Base-by-base conservation (phyloP, 2,797 vertebrate species). In the Pantherophis vulpinus region DNA sequence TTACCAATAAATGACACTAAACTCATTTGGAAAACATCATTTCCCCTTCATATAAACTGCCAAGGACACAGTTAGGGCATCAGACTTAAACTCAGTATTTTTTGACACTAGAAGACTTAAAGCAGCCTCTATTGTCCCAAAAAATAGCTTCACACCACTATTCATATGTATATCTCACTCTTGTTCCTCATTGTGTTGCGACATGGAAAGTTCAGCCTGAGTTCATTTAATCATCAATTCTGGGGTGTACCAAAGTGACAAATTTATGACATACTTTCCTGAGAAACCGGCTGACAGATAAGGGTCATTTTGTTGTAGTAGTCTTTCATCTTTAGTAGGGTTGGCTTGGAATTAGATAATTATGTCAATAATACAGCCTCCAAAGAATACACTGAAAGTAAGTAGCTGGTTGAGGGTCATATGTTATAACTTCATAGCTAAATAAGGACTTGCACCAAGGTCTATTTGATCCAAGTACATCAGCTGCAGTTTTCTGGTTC, bases 201-300 rank as follows among this genome's bases (percentile, higher is more conserved):
- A 91, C 0, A 0, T 83, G 66, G 90, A 93, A 93, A 97, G 94
- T 94, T 97, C 96, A 96, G 94, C 94, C 83, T 90, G 87, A 95
- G 88, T 95, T 95, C 90, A 92, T 92, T 93, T 96, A 83, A 88
- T 93, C 95, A 96, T 95, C 93, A 93, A 90, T 94, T 94, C 95
- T 95, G 94, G 93, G 87, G 91, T 88, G 92, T 56, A 94, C 96
- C 94, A 74, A 70, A 29, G 93, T 96, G 92, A 95, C 90, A 96
- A 92, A 95, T 96, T 94, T 93, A 91, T 96, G 96, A 70, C 74
- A 86, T 94, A 61, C 23, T 94, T 94, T 79, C 32, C 93, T 94
- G 86, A 92, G 90, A 0, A 94, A 88, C 58, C 94, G 89, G 42
- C 90, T 86, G 51, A 87, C 63, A 96, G 93, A 93, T 86, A 93